Evolutionary conservation across 2,113 vertebrate species (phyloP).

Genomic region (Opisthocomus hoazin): DNA sequence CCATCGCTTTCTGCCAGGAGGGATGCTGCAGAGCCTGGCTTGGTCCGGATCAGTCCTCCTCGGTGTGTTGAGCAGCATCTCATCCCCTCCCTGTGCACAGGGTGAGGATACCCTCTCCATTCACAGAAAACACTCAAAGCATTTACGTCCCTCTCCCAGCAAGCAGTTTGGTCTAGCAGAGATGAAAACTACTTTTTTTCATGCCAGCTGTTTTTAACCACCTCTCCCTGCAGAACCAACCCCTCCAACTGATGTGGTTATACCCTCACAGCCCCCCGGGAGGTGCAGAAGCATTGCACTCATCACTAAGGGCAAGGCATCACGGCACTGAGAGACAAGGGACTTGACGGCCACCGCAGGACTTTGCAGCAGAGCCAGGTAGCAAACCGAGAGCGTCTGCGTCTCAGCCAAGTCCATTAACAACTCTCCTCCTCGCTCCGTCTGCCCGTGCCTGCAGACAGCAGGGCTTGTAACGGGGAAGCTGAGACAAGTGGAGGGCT

Average conservation of each 20-base stretch:
- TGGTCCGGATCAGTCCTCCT: neutral
- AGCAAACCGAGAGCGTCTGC: rapidly evolving
- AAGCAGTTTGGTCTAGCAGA: neutral
- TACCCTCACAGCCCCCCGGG: rapidly evolving
- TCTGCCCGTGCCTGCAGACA: neutral
- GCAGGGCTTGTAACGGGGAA: neutral
- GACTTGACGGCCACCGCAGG: neutral
- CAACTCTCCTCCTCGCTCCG: neutral
- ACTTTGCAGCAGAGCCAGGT: neutral
- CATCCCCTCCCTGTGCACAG: neutral
- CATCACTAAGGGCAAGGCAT: neutral
- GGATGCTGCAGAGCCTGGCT: neutral
- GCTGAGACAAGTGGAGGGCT: neutral
- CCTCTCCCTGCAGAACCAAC: neutral
- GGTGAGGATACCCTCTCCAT: neutral
- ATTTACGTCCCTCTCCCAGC: neutral
- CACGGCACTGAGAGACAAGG: neutral
- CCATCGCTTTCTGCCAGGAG: no score
- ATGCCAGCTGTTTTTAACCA: neutral
- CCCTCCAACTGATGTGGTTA: rapidly evolving
- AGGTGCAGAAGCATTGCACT: neutral
- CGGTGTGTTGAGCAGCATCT: neutral
- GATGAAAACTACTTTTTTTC: neutral
- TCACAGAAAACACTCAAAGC: rapidly evolving
- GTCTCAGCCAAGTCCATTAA: neutral